Evolutionary conservation across 2,888 invertebrate genomes (phyloP).

Genomic region (Chrysina gloriosa): DNA sequence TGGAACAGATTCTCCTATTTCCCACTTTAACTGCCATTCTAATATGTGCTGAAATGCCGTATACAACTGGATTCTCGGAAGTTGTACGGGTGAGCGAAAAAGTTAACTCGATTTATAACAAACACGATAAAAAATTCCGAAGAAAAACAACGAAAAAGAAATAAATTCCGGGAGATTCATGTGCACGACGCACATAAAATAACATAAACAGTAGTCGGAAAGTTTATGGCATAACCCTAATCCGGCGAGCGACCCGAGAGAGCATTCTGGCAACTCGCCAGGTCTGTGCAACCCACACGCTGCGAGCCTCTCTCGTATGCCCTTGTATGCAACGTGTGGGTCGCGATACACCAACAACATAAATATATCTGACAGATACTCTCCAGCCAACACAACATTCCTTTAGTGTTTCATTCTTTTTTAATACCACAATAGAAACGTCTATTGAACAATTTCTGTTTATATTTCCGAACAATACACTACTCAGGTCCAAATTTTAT

Average conservation of each 20-base stretch:
- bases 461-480: too few species aligned
- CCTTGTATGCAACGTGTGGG: constrained; percentile 55
- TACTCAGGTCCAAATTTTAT: too few species aligned
- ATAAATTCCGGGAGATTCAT: constrained; percentile 40
- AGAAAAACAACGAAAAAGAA: constrained; percentile 37
- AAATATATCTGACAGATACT: constrained; percentile 54
- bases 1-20: neutral
- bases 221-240: constrained; percentile 44
- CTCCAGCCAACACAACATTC: constrained; percentile 53
- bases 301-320: constrained; percentile 50
- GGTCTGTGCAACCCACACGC: constrained; percentile 51
- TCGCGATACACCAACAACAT: constrained; percentile 54
- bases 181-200: constrained; percentile 37
- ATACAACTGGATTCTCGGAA: constrained; percentile 28
- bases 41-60: constrained; percentile 7
- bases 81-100: constrained; percentile 28
- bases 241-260: constrained; percentile 41
- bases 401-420: constrained; percentile 32
- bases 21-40: neutral
- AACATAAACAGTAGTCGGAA: constrained; percentile 44
- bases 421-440: neutral
- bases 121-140: constrained; percentile 25
- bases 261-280: constrained; percentile 45
- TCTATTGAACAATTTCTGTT: neutral
- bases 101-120: constrained; percentile 26